phyloP scores from a whole-genome alignment of 2,113 vertebrate species.

The Urocitellus parryii region DNA sequence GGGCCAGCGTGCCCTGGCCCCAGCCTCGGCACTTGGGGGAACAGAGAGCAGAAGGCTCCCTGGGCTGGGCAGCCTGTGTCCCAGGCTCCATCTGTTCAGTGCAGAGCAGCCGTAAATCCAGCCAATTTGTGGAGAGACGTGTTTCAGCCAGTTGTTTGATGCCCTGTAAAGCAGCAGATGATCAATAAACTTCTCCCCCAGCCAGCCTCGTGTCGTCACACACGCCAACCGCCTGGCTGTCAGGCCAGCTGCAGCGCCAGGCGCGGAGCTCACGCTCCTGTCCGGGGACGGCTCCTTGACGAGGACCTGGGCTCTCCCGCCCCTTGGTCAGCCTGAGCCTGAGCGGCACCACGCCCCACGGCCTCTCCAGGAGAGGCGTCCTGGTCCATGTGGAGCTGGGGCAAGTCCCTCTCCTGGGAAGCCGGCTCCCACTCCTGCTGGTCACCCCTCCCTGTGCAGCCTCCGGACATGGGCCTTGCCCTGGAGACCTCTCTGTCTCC shows the following conservation, averaged over 20 bases:
- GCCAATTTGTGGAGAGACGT: fast-evolving
- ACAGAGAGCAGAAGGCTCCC: fast-evolving
- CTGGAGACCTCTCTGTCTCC: not conserved
- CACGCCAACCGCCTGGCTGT: fast-evolving
- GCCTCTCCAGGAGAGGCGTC: fast-evolving
- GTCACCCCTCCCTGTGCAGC: no score
- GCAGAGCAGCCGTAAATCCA: fast-evolving
- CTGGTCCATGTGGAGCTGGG: not conserved
- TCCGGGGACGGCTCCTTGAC: fast-evolving
- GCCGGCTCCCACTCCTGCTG: no score
- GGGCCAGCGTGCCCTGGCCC: fast-evolving
- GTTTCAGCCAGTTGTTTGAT: fast-evolving
- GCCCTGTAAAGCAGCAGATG: not conserved
- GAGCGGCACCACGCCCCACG: fast-evolving
- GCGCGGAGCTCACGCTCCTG: fast-evolving
- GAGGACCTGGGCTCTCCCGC: not conserved
- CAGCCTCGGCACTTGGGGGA: not conserved
- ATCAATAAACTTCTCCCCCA: fast-evolving
- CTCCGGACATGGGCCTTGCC: no score
- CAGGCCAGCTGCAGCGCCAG: fast-evolving
- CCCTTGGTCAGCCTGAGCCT: no score
- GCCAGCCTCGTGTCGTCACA: fast-evolving
- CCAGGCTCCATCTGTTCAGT: fast-evolving
- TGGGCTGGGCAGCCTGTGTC: fast-evolving
- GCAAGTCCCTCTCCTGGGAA: no score